Conservation (phyloP, 1,140 invertebrate genomes). For the Orchesella cincta region DNA sequence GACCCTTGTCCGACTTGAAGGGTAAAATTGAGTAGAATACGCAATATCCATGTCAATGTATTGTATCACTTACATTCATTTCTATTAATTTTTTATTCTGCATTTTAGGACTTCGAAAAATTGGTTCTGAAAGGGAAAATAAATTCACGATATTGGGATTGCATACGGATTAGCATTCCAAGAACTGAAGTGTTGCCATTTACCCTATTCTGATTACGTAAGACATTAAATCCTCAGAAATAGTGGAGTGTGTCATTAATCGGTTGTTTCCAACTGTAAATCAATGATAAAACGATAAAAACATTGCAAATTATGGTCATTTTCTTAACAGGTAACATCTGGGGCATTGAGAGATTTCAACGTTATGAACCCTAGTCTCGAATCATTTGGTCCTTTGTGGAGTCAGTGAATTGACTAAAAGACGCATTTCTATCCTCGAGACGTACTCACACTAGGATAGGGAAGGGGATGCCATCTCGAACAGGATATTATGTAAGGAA, state of each 20-base stretch:
- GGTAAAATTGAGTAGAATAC: slow-evolving; percentile 16
- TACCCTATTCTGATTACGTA: slow-evolving; percentile 26
- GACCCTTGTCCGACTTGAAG: background rate
- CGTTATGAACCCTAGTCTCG: slow-evolving; percentile 11
- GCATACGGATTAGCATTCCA: slow-evolving; percentile 2
- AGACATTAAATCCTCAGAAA: background rate
- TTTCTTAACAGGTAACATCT: slow-evolving; percentile 21
- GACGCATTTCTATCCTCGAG: background rate
- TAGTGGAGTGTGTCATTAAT: no score
- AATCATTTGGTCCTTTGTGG: background rate
- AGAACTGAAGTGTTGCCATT: background rate
- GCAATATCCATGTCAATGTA: background rate
- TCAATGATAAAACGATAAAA: no score
- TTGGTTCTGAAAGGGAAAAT: slow-evolving; percentile 4
- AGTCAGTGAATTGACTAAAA: background rate
- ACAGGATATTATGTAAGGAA: slow-evolving; percentile 12
- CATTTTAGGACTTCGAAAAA: slow-evolving; percentile 4
- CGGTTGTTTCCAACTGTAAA: no score
- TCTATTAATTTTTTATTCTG: background rate
- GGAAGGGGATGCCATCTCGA: background rate
- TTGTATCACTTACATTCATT: no score
- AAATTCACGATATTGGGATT: slow-evolving; percentile 27
- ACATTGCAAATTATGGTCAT: background rate
- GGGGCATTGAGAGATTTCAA: slow-evolving; percentile 30
- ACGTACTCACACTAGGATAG: background rate